Conservation (phyloP, 1,140 invertebrate genomes). For the Magallana gigas region DNA sequence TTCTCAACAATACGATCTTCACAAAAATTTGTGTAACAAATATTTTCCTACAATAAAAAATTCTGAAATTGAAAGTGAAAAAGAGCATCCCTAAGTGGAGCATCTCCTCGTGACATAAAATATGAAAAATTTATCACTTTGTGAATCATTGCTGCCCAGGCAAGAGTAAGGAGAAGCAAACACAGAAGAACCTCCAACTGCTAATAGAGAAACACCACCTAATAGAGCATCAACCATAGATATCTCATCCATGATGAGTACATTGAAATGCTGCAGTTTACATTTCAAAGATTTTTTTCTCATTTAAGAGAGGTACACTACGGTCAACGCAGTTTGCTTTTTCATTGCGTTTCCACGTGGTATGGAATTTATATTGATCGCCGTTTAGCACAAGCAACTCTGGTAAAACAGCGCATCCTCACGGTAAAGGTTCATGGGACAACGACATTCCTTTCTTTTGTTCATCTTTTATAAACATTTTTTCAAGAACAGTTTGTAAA, state of each 20-base stretch:
- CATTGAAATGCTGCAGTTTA: conserved; percentile 45
- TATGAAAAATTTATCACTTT: not conserved
- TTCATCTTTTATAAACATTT: not conserved
- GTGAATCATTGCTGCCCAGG: conserved; percentile 17
- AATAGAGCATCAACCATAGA: conserved; percentile 54
- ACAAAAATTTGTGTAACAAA: no score
- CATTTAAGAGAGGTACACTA: conserved; percentile 37
- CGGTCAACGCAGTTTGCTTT: no score
- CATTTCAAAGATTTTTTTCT: conserved; percentile 38
- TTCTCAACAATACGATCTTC: no score
- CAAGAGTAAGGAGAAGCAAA: conserved; percentile 15
- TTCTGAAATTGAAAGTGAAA: no score
- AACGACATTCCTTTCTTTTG: not conserved
- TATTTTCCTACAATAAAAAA: no score
- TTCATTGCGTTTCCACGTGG: no score
- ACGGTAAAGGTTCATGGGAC: not conserved
- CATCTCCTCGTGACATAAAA: no score
- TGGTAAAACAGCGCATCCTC: no score
- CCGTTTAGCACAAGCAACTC: no score
- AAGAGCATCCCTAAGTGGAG: no score
- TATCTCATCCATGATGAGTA: conserved; percentile 65
- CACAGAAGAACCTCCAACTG: not conserved
- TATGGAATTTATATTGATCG: no score
- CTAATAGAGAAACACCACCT: no score
- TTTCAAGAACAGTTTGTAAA: conserved; percentile 1